A percentile compares a stretch with the other conserved stretches of the same genome.
Evolutionary conservation across 2,888 invertebrate genomes (phyloP).

Genomic region (Nomada fucata): DNA sequence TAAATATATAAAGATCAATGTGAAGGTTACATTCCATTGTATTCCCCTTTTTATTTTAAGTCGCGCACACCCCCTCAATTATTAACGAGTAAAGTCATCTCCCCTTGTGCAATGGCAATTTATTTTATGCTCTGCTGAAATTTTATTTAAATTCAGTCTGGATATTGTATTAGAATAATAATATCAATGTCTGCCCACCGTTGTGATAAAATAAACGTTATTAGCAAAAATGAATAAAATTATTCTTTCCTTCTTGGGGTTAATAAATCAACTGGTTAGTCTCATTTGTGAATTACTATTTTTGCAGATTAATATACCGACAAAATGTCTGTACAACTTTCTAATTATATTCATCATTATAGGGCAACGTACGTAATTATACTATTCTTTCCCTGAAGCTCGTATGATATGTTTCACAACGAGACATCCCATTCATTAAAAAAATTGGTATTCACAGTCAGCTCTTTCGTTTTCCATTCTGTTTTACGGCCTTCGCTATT

Average conservation of each 20-base stretch:
- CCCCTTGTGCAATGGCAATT: too few relatives aligned
- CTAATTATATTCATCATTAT: not conserved
- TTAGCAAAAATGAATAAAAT: too few relatives aligned
- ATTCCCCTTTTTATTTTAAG: too few relatives aligned
- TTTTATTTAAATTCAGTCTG: too few relatives aligned
- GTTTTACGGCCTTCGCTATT: slow-evolving; percentile 57
- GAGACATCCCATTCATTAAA: slow-evolving; percentile 45
- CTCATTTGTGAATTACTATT: not conserved
- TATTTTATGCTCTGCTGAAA: too few relatives aligned
- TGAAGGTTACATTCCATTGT: not conserved
- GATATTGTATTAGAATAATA: too few relatives aligned
- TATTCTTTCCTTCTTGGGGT: too few relatives aligned
- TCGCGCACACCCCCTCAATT: too few relatives aligned
- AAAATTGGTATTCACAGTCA: slow-evolving; percentile 48
- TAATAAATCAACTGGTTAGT: not conserved
- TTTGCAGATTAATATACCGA: not conserved
- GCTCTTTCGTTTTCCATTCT: slow-evolving; percentile 46
- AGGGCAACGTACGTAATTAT: slow-evolving; percentile 12
- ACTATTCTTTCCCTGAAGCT: slow-evolving; percentile 10
- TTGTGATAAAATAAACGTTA: too few relatives aligned
- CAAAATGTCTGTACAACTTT: not conserved
- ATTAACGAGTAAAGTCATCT: too few relatives aligned
- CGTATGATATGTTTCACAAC: slow-evolving; percentile 24
- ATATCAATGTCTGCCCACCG: too few relatives aligned
- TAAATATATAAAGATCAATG: not conserved